Conservation (phyloP, 2,888 invertebrate species). For the Nipponacmea schrenckii region DNA sequence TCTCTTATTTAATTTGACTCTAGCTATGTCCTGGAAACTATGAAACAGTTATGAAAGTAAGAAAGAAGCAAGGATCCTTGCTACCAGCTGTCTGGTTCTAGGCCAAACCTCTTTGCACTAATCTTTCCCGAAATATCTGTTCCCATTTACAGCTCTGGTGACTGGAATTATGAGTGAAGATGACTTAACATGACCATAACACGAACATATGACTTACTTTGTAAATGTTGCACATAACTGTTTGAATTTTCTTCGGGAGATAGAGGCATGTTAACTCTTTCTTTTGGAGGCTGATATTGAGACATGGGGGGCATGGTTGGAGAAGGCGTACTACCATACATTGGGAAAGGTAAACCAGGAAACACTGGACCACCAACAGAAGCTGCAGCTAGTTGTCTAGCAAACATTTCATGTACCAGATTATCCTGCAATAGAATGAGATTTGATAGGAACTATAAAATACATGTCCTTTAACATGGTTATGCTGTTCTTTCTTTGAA, state of each 20-base stretch:
- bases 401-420: conserved; percentile 58
- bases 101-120: no score
- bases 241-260: conserved; percentile 48
- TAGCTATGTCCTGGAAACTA: no score
- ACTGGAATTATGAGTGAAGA: no score
- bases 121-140: no score
- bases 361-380: conserved; percentile 44
- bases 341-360: conserved; percentile 45
- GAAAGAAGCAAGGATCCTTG: no score
- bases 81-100: no score
- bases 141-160: no score
- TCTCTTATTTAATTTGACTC: no score
- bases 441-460: conserved; percentile 47
- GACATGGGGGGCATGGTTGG: conserved; percentile 71
- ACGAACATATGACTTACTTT: conserved; percentile 40
- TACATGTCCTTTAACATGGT: conserved; percentile 28
- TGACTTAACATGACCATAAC: no score
- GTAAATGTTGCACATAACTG: conserved; percentile 56
- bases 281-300: conserved; percentile 72
- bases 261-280: conserved; percentile 34
- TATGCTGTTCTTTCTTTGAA: no score
- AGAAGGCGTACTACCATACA: conserved; percentile 69
- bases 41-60: no score
- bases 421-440: conserved; percentile 49
- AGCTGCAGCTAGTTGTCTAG: conserved; percentile 54